phyloP scores from a whole-genome alignment of 2,797 vertebrate species.

The Microhierax caerulescens region DNA sequence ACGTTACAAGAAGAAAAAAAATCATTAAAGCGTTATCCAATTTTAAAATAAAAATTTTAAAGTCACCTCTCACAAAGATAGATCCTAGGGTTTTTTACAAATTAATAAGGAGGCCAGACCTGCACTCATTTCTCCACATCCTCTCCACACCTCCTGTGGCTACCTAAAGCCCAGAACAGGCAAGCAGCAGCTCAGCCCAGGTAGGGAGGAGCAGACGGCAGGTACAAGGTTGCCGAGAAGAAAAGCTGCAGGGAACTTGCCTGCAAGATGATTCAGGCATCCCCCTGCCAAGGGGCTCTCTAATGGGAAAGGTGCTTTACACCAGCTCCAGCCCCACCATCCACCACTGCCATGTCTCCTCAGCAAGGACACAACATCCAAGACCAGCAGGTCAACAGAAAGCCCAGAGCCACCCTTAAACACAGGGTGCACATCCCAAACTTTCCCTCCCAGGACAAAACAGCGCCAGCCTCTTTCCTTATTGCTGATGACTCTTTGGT shows the following conservation, averaged over 20 bases:
- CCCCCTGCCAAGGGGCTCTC: not conserved
- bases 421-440: rapidly evolving
- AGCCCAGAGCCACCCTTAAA: not conserved
- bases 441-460: not conserved
- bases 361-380: not conserved
- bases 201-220: not conserved
- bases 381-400: not conserved
- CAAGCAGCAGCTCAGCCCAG: not conserved
- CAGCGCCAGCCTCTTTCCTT: not conserved
- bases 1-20: not conserved
- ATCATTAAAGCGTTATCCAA: not conserved
- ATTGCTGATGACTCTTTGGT: too few species aligned
- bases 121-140: not conserved
- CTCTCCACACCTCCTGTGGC: not conserved
- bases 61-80: not conserved
- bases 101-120: not conserved
- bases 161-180: not conserved
- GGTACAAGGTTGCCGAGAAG: not conserved
- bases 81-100: not conserved
- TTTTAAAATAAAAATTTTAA: not conserved
- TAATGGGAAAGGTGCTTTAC: not conserved
- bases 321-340: not conserved
- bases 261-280: not conserved
- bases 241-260: not conserved
- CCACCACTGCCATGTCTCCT: not conserved